Conservation (phyloP, 2,888 invertebrate genomes). For the Parnassius smintheus region DNA sequence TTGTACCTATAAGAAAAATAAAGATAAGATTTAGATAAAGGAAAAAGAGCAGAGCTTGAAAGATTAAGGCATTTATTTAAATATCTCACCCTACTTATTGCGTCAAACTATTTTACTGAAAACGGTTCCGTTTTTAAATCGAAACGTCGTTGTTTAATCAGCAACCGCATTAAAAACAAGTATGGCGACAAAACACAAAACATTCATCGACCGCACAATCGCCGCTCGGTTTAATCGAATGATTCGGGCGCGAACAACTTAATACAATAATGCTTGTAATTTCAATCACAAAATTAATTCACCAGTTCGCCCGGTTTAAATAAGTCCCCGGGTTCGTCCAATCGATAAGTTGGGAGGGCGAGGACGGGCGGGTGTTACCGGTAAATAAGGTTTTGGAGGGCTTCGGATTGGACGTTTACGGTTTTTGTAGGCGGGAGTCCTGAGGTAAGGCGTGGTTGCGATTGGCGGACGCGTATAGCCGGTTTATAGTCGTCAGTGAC, state of each 20-base stretch:
- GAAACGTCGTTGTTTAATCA: slow-evolving; percentile 15
- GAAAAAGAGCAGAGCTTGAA: too few relatives aligned
- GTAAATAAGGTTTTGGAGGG: slow-evolving; percentile 71
- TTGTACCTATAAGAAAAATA: too few relatives aligned
- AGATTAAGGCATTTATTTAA: too few relatives aligned
- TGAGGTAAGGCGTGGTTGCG: slow-evolving; percentile 40
- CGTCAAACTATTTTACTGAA: background rate
- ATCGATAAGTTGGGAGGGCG: slow-evolving; percentile 69
- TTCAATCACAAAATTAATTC: slow-evolving; percentile 80
- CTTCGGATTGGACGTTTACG: slow-evolving; percentile 47
- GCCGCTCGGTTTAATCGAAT: slow-evolving; percentile 61
- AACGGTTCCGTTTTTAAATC: background rate
- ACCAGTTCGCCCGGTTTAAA: slow-evolving; percentile 66
- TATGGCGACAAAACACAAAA: slow-evolving; percentile 32
- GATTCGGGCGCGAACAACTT: slow-evolving; percentile 59
- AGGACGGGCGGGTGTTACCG: slow-evolving; percentile 64
- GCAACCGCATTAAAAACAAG: slow-evolving; percentile 25
- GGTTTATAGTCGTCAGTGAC: slow-evolving; percentile 24
- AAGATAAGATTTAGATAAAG: too few relatives aligned
- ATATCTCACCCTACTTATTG: too few relatives aligned
- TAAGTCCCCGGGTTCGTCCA: slow-evolving; percentile 67
- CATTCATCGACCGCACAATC: slow-evolving; percentile 44
- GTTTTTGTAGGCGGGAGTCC: slow-evolving; percentile 42
- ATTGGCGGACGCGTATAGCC: slow-evolving; percentile 37
- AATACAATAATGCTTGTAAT: slow-evolving; percentile 67